These are phyloP conservation scores for Neopelma chrysocephalum DNA, from an alignment of 2,797 vertebrate genomes.

Conservation along the genomic window DNA sequence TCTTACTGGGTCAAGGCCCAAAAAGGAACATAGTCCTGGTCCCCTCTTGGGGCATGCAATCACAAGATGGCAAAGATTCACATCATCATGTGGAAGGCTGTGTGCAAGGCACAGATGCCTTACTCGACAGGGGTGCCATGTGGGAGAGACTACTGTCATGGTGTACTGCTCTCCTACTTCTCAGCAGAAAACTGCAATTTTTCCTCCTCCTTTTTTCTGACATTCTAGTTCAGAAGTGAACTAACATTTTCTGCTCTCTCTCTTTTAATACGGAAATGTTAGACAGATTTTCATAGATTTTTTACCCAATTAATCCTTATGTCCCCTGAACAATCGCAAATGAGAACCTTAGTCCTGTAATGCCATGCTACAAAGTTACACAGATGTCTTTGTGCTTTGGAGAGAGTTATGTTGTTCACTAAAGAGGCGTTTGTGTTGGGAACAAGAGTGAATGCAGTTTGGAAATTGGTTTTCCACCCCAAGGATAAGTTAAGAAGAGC, in stretches of 20 bases:
- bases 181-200: neutral
- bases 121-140: neutral
- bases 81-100: neutral
- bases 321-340: rapidly evolving
- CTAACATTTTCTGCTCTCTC: neutral
- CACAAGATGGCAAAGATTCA: rapidly evolving
- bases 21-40: neutral
- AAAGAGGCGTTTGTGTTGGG: neutral
- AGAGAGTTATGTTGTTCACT: neutral
- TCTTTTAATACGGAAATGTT: neutral
- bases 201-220: neutral
- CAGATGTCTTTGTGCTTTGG: neutral
- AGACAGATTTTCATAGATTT: neutral
- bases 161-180: neutral
- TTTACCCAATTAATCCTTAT: neutral
- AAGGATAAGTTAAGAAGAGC: neutral
- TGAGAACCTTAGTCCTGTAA: neutral
- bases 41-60: rapidly evolving
- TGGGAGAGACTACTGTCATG: rapidly evolving
- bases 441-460: neutral
- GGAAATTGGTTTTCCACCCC: neutral
- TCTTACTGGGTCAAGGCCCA: neutral
- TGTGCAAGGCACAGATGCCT: neutral
- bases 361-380: neutral
- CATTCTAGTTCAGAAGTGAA: neutral